Evolutionary conservation across 2,113 vertebrate genomes (phyloP), one percentile per base, ranked within the genome.

Genomic region (Plecturocebus donacophilus): DNA sequence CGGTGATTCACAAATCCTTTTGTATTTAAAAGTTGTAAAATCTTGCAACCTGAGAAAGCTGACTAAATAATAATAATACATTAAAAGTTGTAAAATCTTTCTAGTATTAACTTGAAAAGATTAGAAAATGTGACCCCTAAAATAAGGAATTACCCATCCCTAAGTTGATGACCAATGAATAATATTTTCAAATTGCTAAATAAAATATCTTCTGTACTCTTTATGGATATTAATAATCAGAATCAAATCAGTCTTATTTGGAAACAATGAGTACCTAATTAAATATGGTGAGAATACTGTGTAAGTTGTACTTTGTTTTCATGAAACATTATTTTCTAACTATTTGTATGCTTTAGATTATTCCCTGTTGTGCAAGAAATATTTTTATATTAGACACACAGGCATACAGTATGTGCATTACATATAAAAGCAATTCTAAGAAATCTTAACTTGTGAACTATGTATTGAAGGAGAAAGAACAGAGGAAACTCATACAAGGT

Each of bases 311-410:
- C 13, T 77, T 77, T 54, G 73, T 91, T 91, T 84, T 20, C n/a
- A 80, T 42, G 71, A 85, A 95, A 75, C 5, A 52, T 73, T 76
- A 54, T 27, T 75, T 96, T 97, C 47, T 23, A 94, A 64, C 54
- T 76, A 61, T 80, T 61, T 89, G 9, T 49, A 73, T 85, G 35
- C 40, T 91, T 81, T 80, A 95, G 89, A 81, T 45, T 30, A 64
- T 32, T 82, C 49, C 19, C 12, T 79, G 89, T 77, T 94, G 76
- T 89, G 73, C 38, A 42, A 66, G 92, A 71, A 76, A 70, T 8
- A 87, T 35, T 91, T 4, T 30, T 92, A 38, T 73, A 56, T 80
- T 92, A 75, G 73, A 58, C 47, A 21, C 1, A 70, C 6, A 49
- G 47, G 1, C 45, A 30, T 94, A 88, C 56, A 77, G 35, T 75